A percentile compares a stretch with the other conserved stretches of the same genome.
phyloP scores from a whole-genome alignment of 35 echinoderm and acorn worm species.

The Hemicentrotus pulcherrimus region DNA sequence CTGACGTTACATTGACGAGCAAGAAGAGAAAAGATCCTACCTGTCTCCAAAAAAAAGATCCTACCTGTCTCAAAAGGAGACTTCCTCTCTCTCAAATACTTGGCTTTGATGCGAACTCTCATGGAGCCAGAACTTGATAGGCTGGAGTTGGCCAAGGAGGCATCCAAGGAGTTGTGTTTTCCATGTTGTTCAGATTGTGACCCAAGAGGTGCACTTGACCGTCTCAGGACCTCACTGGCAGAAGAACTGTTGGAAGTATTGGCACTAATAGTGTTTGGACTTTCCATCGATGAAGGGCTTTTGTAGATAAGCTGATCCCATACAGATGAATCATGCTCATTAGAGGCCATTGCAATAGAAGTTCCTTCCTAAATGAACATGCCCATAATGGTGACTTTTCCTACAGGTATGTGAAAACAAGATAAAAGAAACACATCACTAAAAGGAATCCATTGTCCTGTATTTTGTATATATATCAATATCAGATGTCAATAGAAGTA shows the following conservation, averaged over 20 bases:
- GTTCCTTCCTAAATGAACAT: neutral
- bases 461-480: no score
- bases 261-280: neutral
- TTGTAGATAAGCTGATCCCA: neutral
- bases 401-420: no score
- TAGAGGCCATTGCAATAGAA: neutral
- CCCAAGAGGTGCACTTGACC: conserved; percentile 41
- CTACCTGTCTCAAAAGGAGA: conserved; percentile 79
- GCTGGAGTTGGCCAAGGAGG: conserved; percentile 48
- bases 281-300: neutral
- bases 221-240: conserved; percentile 57
- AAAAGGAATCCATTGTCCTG: no score
- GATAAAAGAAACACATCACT: no score
- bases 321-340: neutral
- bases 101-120: conserved; percentile 85
- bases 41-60: conserved; percentile 62
- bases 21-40: neutral
- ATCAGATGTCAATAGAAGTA: no score
- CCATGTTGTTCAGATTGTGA: neutral
- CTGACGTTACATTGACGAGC: no score
- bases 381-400: no score
- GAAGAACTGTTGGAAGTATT: conserved; percentile 51
- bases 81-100: conserved; percentile 78
- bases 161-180: neutral
- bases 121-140: conserved; percentile 70